Conservation (phyloP, 23 tunicate genomes). For the Styela plicata region DNA sequence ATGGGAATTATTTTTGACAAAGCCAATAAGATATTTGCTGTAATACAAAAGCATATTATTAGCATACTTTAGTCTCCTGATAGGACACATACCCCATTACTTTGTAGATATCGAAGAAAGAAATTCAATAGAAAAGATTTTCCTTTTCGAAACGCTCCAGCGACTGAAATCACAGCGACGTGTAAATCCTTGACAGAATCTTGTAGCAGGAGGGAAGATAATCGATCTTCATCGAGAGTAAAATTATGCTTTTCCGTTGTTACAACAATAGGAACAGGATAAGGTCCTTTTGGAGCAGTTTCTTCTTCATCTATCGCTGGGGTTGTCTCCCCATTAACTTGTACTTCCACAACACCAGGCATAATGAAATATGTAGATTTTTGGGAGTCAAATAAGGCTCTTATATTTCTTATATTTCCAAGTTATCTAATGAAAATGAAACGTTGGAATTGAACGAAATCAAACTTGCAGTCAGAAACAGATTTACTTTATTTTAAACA, state of each 20-base stretch:
- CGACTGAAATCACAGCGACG: conserved; percentile 89
- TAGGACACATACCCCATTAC: conserved; percentile 24
- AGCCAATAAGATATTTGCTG: too few species aligned
- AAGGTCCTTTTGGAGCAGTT: neutral
- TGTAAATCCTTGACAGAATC: conserved; percentile 63
- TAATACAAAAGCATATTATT: too few species aligned
- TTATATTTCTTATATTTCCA: too few species aligned
- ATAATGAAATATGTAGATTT: too few species aligned
- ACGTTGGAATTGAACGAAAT: too few species aligned
- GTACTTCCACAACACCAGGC: conserved; percentile 34
- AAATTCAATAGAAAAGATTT: conserved; percentile 94
- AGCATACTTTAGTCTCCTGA: conserved; percentile 1
- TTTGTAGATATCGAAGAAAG: conserved; percentile 65
- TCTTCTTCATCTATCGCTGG: conserved; percentile 13
- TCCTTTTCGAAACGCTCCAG: conserved; percentile 98
- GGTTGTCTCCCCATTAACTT: conserved; percentile 2
- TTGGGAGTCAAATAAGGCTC: too few species aligned
- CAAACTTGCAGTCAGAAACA: too few species aligned
- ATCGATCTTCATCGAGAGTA: conserved; percentile 52
- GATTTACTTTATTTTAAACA: too few species aligned
- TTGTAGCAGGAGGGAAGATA: conserved; percentile 51
- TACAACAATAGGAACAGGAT: conserved; percentile 70
- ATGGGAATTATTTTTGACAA: too few species aligned
- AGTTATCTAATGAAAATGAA: too few species aligned
- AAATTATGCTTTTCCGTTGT: conserved; percentile 69